Evolutionary conservation across 2,113 vertebrate genomes (phyloP).

Genomic region (Tetrao urogallus): DNA sequence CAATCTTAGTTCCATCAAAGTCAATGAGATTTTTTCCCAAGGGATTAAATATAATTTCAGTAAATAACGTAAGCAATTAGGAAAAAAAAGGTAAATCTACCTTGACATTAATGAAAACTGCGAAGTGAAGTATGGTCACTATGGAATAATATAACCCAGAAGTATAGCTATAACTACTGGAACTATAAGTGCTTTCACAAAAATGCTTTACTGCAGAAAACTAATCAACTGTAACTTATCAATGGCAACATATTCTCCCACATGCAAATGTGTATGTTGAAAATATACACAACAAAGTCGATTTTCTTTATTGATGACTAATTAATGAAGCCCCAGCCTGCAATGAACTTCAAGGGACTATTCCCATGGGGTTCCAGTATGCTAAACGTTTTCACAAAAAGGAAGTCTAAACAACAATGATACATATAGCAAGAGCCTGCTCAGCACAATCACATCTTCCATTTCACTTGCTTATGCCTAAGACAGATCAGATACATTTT

Average conservation of each 20-base stretch:
- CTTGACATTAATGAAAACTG: neutral
- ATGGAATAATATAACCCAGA: neutral
- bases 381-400: neutral
- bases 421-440: neutral
- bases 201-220: neutral
- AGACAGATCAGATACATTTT: neutral
- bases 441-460: neutral
- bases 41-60: slow-evolving; percentile 12
- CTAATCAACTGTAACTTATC: neutral
- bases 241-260: neutral
- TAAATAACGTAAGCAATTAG: neutral
- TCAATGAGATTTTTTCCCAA: neutral
- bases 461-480: neutral
- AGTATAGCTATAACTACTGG: neutral
- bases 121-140: neutral
- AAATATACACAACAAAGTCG: neutral
- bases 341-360: neutral
- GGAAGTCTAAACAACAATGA: neutral
- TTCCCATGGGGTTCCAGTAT: neutral
- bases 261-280: neutral
- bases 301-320: neutral
- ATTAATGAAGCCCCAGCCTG: neutral
- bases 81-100: neutral
- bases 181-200: neutral
- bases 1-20: neutral